phyloP scores from a whole-genome alignment of 2,113 vertebrate genomes.

The Galeopterus variegatus region DNA sequence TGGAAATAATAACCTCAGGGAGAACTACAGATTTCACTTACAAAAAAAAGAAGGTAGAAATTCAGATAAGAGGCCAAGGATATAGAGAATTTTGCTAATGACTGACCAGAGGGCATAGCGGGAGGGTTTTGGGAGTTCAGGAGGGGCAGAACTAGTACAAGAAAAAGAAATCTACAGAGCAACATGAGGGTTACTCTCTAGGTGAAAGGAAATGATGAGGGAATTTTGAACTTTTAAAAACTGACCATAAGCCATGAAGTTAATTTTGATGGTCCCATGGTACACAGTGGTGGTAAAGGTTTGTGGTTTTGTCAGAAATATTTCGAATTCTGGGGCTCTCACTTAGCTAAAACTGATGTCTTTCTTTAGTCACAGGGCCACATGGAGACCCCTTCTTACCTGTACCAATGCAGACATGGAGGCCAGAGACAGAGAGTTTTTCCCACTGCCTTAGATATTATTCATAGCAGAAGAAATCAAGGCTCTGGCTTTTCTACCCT shows the following conservation, averaged over 20 bases:
- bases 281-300: background rate
- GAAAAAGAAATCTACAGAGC: background rate
- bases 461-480: background rate
- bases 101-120: background rate
- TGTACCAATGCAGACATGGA: background rate
- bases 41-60: conserved; percentile 9
- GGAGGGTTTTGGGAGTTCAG: background rate
- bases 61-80: conserved; percentile 29
- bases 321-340: background rate
- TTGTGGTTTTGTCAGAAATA: background rate
- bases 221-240: conserved; percentile 5
- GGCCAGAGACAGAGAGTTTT: background rate
- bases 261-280: background rate
- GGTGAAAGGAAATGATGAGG: background rate
- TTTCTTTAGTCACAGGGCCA: background rate
- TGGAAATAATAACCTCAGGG: background rate
- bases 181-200: background rate
- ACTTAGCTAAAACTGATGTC: background rate
- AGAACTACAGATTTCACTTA: background rate
- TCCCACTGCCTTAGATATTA: conserved; percentile 12
- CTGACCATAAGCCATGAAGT: background rate
- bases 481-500: background rate
- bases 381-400: background rate
- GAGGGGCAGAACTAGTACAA: background rate
- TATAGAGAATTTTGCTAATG: background rate